Base-by-base conservation (phyloP, 2,888 invertebrate species). In the Caenorhabditis virilis region DNA sequence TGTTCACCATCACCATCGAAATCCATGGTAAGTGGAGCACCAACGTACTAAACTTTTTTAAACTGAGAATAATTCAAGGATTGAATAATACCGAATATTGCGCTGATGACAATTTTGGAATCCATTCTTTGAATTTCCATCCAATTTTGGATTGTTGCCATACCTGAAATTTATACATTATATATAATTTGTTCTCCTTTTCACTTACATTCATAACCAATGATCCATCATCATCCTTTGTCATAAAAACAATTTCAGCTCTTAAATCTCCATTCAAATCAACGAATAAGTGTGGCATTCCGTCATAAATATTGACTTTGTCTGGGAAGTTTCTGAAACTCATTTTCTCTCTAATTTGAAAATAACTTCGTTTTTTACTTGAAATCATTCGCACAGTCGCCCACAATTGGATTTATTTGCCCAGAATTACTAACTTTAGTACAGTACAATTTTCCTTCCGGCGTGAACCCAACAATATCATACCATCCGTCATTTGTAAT, bases 181-280 rank as follows among this genome's bases (percentile, higher is more conserved):
- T n/a, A n/a, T n/a, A n/a, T n/a, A n/a, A n/a, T n/a, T n/a, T n/a
- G n/a, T n/a, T n/a, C n/a, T n/a, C n/a, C n/a, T n/a, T n/a, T n/a
- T n/a, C n/a, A 36, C 51, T 53, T n/a, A 59, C 54, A 41, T n/a
- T 46, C 53, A 58, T 63, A 0, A 30, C 26, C 13, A 61, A 45
- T 16, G 54, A 65, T 26, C 58, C 50, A 26, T 74, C 59, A 2
- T 41, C 42, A 2, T 57, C 65, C 23, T 62, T 54, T 18, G 72
- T 65, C 62, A 75, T 76, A 38, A 80, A 72, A 6, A 79, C 64
- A 18, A 82, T 60, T 23, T 82, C 80, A 13, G 81, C 61, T n/a
- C 69, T 55, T 16, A 77, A 47, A 30, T 82, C 82, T 2, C 46
- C 47, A 26, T 64, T 61, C 15, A 74, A 22, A 43, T 74, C 74